These are phyloP conservation scores for Sardinella longiceps DNA, from an alignment of 2,797 vertebrate species.

Conservation along the genomic window DNA sequence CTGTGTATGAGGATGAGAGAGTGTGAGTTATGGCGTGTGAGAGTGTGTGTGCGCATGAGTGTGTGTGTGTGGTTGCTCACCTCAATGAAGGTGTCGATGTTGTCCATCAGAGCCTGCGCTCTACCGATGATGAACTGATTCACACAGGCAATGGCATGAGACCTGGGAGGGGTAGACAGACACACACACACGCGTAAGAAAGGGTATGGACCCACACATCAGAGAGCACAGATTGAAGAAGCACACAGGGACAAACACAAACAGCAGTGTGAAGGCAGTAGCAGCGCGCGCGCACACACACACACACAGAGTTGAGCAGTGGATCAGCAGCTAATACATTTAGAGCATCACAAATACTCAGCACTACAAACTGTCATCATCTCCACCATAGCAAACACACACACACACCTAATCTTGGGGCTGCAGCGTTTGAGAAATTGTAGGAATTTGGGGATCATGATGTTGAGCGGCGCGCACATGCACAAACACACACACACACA, in stretches of 20 bases:
- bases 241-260: neutral
- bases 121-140: slow-evolving; percentile 96
- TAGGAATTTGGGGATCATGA: slow-evolving; percentile 54
- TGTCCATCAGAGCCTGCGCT: slow-evolving; percentile 94
- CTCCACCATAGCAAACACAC: neutral
- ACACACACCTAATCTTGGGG: slow-evolving; percentile 57
- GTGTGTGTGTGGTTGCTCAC: slow-evolving; percentile 62
- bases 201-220: neutral
- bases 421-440: slow-evolving; percentile 97
- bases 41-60: neutral
- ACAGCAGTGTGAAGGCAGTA: neutral
- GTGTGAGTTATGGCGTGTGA: neutral
- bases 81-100: slow-evolving; percentile 96
- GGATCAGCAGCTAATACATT: slow-evolving; percentile 11
- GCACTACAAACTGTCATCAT: neutral
- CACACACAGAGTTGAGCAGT: neutral
- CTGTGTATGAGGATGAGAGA: too few species aligned
- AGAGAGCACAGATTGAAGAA: neutral
- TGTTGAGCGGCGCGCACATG: too few species aligned
- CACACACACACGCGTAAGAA: neutral
- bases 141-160: slow-evolving; percentile 92
- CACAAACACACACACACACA: slow-evolving; percentile 11
- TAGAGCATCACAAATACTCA: neutral
- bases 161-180: slow-evolving; percentile 68
- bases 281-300: neutral